Evolutionary conservation across 1,140 invertebrate genomes (phyloP).

Genomic region (Drosophila pruinosa): DNA sequence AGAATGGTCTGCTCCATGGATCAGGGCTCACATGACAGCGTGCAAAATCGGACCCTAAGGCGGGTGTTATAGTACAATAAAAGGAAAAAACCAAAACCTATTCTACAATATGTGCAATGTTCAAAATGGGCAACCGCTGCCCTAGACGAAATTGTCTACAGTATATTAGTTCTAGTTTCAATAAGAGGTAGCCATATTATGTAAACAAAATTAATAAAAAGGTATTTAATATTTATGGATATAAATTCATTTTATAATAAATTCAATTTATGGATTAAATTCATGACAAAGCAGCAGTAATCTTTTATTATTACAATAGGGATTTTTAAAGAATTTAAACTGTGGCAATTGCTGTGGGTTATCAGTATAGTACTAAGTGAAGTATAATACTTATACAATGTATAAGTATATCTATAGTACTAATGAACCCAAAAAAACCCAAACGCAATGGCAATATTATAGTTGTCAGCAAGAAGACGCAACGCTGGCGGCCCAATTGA

Average conservation of each 20-base stretch:
- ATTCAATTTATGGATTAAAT: neutral
- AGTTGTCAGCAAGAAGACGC: conserved; percentile 31
- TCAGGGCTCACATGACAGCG: conserved; percentile 66
- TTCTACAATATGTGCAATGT: conserved; percentile 21
- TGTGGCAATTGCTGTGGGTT: neutral
- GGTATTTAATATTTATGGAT: neutral
- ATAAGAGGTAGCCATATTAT: no score
- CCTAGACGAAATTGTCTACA: neutral
- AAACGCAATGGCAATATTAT: neutral
- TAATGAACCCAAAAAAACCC: neutral
- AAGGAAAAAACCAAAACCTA: neutral
- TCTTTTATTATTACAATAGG: no score
- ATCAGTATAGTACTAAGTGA: no score
- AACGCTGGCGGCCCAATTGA: conserved; percentile 35
- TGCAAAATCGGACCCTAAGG: conserved; percentile 61
- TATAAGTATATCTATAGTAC: neutral
- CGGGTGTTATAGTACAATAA: conserved; percentile 43
- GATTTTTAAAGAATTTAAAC: no score
- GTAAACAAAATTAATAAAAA: no score
- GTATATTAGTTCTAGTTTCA: conserved; percentile 19
- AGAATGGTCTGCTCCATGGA: conserved; percentile 22
- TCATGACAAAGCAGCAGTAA: neutral
- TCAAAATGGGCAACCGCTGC: conserved; percentile 27
- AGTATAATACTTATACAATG: neutral
- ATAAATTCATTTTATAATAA: no score